Evolutionary conservation across 2,113 vertebrate genomes (phyloP).

Genomic region (Cyanoliseus patagonus): DNA sequence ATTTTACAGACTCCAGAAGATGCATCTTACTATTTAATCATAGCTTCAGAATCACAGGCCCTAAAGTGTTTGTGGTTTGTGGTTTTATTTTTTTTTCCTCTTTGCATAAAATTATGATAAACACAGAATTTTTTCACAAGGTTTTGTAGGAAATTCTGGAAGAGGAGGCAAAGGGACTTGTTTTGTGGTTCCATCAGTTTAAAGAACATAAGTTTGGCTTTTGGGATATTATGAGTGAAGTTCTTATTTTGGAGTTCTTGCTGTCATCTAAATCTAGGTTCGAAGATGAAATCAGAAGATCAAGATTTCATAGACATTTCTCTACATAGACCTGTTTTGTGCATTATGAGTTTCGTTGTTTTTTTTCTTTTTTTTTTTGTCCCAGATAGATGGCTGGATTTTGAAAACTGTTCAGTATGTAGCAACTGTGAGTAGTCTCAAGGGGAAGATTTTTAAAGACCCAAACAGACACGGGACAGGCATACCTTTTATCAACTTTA

Average conservation of each 20-base stretch:
- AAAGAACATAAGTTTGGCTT: slow-evolving; percentile 21
- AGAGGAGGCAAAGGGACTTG: slow-evolving; percentile 5
- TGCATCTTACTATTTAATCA: slow-evolving; percentile 42
- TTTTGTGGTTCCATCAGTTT: slow-evolving; percentile 6
- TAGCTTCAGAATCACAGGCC: slow-evolving; percentile 25
- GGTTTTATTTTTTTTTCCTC: not conserved
- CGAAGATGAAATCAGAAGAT: not conserved
- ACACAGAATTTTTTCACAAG: slow-evolving; percentile 52
- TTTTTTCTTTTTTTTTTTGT: not conserved
- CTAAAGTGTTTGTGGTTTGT: not conserved
- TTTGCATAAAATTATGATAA: slow-evolving; percentile 39
- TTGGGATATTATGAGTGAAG: not conserved
- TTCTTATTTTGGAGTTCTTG: not conserved
- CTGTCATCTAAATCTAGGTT: not conserved
- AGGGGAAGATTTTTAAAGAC: not conserved
- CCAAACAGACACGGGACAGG: not conserved
- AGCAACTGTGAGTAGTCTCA: not conserved
- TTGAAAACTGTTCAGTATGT: not conserved
- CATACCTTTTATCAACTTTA: not conserved
- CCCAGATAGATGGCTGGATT: not conserved
- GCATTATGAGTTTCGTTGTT: not conserved
- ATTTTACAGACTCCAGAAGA: not conserved
- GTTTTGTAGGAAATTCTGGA: slow-evolving; percentile 39
- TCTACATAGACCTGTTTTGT: not conserved
- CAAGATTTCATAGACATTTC: not conserved